phyloP scores from a whole-genome alignment of 53 echinoderm and acorn worm species.

The Crossaster papposus region DNA sequence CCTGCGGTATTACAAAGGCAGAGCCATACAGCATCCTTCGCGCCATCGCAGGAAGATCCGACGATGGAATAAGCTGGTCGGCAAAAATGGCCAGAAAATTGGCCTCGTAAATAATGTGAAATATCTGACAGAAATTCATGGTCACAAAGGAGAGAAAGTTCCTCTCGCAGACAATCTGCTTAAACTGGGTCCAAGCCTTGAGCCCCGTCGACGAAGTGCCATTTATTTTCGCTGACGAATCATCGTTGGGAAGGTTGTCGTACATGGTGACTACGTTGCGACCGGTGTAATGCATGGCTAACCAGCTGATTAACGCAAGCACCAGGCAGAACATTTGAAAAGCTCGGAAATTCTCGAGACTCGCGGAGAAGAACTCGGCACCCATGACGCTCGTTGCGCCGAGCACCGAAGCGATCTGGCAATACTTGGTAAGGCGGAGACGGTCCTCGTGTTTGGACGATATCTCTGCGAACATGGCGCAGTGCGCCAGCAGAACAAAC shows the following conservation, averaged over 20 bases:
- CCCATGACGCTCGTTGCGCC: slow-evolving; percentile 72
- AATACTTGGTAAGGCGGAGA: slow-evolving; percentile 78
- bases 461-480: slow-evolving; percentile 92
- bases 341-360: slow-evolving; percentile 77
- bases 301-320: slow-evolving; percentile 86
- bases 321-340: slow-evolving; percentile 87
- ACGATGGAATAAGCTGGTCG: slow-evolving; percentile 76
- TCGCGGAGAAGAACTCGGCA: slow-evolving; percentile 77
- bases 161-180: slow-evolving; percentile 71
- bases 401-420: slow-evolving; percentile 76
- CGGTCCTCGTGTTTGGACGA: slow-evolving; percentile 80
- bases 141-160: slow-evolving; percentile 84
- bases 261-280: slow-evolving; percentile 67
- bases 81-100: slow-evolving; percentile 87
- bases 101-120: slow-evolving; percentile 79
- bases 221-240: background rate
- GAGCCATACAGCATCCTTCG: slow-evolving; percentile 84
- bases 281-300: slow-evolving; percentile 87
- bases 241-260: slow-evolving; percentile 20
- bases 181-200: slow-evolving; percentile 65
- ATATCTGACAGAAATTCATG: slow-evolving; percentile 82
- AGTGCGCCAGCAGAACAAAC: slow-evolving; percentile 80
- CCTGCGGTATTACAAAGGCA: slow-evolving; percentile 82
- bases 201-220: background rate
- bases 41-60: slow-evolving; percentile 62